These are phyloP conservation scores for Megalonaias nervosa DNA, from an alignment of 1,140 invertebrate genomes.

Conservation along the genomic window DNA sequence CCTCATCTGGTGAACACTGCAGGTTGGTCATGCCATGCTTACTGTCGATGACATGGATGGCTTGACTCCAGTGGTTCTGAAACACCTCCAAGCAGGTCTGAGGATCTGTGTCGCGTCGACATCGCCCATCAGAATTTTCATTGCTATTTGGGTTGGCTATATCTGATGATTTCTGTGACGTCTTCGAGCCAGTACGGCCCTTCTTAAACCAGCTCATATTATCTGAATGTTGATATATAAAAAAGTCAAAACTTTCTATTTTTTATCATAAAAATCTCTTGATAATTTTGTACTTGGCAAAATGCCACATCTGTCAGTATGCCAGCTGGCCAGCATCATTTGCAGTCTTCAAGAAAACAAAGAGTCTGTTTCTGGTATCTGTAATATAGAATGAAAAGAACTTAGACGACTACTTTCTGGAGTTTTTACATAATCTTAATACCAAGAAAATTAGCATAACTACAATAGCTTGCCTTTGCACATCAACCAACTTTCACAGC, in stretches of 20 bases:
- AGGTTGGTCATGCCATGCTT: conserved; percentile 47
- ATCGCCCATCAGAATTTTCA: conserved; percentile 27
- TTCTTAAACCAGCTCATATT: conserved; percentile 68
- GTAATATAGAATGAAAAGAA: too few species aligned
- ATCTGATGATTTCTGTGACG: conserved; percentile 7
- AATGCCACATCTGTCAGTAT: too few species aligned
- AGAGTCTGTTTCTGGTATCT: too few species aligned
- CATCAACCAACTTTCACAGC: too few species aligned
- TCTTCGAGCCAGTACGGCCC: conserved; percentile 40
- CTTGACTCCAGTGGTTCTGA: conserved; percentile 95
- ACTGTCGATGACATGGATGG: conserved; percentile 83
- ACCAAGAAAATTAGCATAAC: too few species aligned
- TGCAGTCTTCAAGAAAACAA: too few species aligned
- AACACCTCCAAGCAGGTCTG: conserved; percentile 85
- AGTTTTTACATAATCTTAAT: too few species aligned
- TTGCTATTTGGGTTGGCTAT: conserved; percentile 25
- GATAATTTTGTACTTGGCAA: too few species aligned
- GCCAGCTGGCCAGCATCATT: too few species aligned
- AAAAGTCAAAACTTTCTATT: not conserved
- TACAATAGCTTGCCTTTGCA: too few species aligned
- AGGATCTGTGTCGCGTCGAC: conserved; percentile 58
- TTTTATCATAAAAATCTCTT: too few species aligned
- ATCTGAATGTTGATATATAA: not conserved
- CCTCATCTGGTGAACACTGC: conserved; percentile 81
- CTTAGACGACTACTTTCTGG: too few species aligned